Conservation (phyloP, 1,140 invertebrate genomes). For the Drosophila kepulauana region DNA sequence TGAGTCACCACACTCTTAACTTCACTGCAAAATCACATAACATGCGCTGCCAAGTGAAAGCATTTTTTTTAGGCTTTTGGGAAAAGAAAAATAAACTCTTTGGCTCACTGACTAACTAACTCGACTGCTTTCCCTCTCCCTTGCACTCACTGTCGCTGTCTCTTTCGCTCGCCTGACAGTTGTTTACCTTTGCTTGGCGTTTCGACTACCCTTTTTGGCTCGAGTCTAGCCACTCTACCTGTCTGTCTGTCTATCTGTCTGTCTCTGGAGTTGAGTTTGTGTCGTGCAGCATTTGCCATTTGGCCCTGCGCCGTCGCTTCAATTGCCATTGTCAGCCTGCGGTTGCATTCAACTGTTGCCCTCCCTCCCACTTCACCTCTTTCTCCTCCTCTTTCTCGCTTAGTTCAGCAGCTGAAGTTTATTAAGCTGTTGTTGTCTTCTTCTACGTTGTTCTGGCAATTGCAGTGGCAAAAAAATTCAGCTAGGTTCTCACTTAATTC, state of each 20-base stretch:
- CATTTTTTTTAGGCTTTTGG: slow-evolving; percentile 56
- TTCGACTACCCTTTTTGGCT: slow-evolving; percentile 61
- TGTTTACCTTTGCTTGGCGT: slow-evolving; percentile 65
- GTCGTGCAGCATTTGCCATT: slow-evolving; percentile 68
- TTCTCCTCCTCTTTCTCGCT: neutral
- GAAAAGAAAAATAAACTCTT: slow-evolving; percentile 55
- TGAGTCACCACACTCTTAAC: slow-evolving; percentile 26
- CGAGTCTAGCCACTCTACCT: slow-evolving; percentile 14
- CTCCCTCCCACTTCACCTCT: neutral
- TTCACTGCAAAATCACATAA: slow-evolving; percentile 70
- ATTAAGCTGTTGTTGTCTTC: neutral
- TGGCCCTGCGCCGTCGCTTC: slow-evolving; percentile 3
- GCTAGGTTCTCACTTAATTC: no score
- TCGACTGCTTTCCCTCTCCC: neutral
- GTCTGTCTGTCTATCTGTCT: slow-evolving; percentile 9
- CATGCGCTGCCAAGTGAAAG: slow-evolving; percentile 70
- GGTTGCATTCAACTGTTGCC: slow-evolving; percentile 8
- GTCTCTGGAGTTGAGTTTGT: neutral
- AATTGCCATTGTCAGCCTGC: slow-evolving; percentile 17
- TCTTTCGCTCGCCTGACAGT: slow-evolving; percentile 35
- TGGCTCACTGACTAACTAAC: slow-evolving; percentile 20
- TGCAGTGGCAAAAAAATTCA: no score
- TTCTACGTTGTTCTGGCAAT: no score
- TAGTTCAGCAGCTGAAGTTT: neutral
- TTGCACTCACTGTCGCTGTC: neutral